Conservation (phyloP, 2,888 invertebrate genomes). For the Calameuta filiformis region DNA sequence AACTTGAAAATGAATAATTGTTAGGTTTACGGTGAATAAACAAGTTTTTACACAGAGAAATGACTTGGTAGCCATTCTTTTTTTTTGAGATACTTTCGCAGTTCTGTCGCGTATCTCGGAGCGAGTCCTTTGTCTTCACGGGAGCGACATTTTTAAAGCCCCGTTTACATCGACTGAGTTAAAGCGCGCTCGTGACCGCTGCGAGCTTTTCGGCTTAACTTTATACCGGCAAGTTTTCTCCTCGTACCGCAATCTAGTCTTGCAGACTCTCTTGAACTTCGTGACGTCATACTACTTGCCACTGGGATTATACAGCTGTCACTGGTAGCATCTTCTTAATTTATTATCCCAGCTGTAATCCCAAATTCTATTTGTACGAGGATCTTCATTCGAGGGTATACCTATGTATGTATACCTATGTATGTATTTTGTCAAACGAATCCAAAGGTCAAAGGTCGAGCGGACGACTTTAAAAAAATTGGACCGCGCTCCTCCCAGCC, state of each 20-base stretch:
- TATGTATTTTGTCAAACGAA: too few species aligned
- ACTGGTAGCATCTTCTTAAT: constrained; percentile 40
- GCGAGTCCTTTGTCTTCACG: not conserved
- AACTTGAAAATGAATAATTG: not conserved
- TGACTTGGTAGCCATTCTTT: not conserved
- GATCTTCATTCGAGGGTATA: too few species aligned
- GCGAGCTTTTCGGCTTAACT: not conserved
- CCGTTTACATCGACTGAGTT: not conserved
- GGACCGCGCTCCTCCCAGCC: not conserved
- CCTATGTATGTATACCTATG: too few species aligned
- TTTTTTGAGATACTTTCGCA: not conserved
- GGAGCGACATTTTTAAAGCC: not conserved
- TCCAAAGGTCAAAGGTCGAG: too few species aligned
- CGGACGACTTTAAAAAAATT: not conserved
- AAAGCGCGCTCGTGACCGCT: not conserved
- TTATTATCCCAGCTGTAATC: constrained; percentile 51
- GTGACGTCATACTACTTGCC: not conserved
- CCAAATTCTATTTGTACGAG: constrained; percentile 42
- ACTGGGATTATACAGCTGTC: too few species aligned
- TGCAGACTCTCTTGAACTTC: not conserved
- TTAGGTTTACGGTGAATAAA: not conserved
- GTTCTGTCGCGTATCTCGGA: not conserved
- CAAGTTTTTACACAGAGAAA: not conserved
- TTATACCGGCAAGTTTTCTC: not conserved
- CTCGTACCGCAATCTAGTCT: not conserved